Evolutionary conservation across 1,140 invertebrate genomes (phyloP), one percentile per base, ranked within the genome.

Genomic region (Hypsibius dujardini): DNA sequence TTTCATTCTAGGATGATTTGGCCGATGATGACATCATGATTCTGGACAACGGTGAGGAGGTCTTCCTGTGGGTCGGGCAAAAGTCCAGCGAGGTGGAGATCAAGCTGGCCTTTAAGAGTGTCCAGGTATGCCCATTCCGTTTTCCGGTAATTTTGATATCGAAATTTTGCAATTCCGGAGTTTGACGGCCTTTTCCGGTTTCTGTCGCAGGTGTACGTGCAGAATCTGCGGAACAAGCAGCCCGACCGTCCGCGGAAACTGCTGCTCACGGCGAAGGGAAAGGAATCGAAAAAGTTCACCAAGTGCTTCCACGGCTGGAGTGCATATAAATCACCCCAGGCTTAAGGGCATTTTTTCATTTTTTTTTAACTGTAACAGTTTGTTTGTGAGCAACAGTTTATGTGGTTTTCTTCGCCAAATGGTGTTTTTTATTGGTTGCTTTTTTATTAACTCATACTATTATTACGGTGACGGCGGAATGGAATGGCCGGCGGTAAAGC

Each of bases 21-120:
- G 94, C 95, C 46, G 95, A 98, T 82, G 95, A 98, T 80, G 95
- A 98, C 81, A 97, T 98, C 7, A 99, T 99, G 96, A 93, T 99
- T 73, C 81, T 99, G 71, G 96, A 99, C 81, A 98, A 95, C 79
- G 96, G 96, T 1, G 88, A 92, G 77, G 90, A 96, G 80, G 92
- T 99, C 59, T 98, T 95, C 81, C 83, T 99, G 46, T 99, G 96
- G 96, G 84, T 98, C 67, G 96, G 96, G 3, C 86, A 90, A 70
- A 87, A 88, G 75, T 95, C 91, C 76, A 95, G 91, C 72, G 95
- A 99, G 84, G 94, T 99, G 2, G 95, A 98, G 84, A 93, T 97
- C 69, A 99, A 99, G 82, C 81, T 99, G 45, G 93, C 94, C 0
- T 96, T 93, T 76, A 98, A 98, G 82, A 96, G 93, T 76, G 95